These are phyloP conservation scores for Brotula barbata DNA, from an alignment of 2,797 vertebrate genomes.

Conservation along the genomic window DNA sequence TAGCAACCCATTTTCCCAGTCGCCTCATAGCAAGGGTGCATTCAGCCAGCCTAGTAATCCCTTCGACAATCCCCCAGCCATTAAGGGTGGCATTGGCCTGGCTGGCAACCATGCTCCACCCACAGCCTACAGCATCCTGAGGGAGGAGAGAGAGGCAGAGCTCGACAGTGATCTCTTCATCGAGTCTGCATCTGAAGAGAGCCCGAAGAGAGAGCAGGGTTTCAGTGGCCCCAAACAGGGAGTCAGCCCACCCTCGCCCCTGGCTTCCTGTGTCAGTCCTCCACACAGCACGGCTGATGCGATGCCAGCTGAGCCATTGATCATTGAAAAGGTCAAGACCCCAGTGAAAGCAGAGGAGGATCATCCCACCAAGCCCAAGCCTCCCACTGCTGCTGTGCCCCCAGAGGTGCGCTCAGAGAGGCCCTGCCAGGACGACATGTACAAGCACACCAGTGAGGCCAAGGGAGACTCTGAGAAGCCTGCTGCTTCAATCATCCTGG, in stretches of 20 bases:
- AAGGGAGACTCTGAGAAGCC: conserved; percentile 65
- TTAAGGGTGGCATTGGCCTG: conserved; percentile 85
- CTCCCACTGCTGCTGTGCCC: conserved; percentile 73
- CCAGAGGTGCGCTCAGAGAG: conserved; percentile 75
- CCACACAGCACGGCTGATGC: conserved; percentile 60
- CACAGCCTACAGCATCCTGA: conserved; percentile 93
- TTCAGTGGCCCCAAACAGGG: conserved; percentile 81
- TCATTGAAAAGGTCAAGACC: conserved; percentile 65
- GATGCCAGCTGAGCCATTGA: conserved; percentile 56
- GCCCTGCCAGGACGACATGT: conserved; percentile 68
- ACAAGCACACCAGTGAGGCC: conserved; percentile 67
- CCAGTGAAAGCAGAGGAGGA: conserved; percentile 70
- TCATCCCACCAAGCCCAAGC: conserved; percentile 71
- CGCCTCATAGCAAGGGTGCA: conserved; percentile 56
- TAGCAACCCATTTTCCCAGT: conserved; percentile 72
- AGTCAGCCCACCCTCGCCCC: conserved; percentile 73
- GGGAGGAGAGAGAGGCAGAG: conserved; percentile 96
- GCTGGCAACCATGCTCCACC: conserved; percentile 81
- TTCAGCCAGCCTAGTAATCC: conserved; percentile 66
- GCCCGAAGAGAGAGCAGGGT: conserved; percentile 94
- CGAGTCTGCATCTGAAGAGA: conserved; percentile 96
- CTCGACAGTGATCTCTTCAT: conserved; percentile 98
- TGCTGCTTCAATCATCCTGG: conserved; percentile 62
- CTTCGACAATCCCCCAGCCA: conserved; percentile 71
- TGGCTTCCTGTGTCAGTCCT: conserved; percentile 59